phyloP scores from a whole-genome alignment of 2,797 vertebrate species.

The Decapterus maruadsi region DNA sequence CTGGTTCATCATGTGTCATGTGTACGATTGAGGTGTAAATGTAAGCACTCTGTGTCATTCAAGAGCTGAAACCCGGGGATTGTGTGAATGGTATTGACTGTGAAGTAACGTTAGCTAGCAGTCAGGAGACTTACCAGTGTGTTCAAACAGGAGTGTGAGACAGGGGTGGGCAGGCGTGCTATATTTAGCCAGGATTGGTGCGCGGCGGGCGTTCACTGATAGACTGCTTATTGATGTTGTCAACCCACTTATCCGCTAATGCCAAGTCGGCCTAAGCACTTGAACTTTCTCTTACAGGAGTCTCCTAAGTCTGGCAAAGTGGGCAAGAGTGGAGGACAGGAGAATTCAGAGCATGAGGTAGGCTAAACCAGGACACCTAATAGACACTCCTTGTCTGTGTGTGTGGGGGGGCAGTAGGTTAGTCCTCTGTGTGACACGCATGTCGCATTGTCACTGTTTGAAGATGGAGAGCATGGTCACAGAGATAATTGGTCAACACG shows the following conservation, averaged over 20 bases:
- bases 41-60: neutral
- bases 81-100: constrained; percentile 10
- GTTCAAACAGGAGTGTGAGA: constrained; percentile 49
- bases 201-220: constrained; percentile 22
- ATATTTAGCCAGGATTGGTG: constrained; percentile 59
- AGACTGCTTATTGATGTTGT: constrained; percentile 16
- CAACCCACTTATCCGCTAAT: constrained; percentile 4
- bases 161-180: constrained; percentile 49
- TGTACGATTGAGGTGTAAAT: neutral
- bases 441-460: neutral
- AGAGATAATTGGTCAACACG: neutral
- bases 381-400: neutral
- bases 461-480: neutral
- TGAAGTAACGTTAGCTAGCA: constrained; percentile 51
- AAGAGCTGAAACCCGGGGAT: constrained; percentile 21
- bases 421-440: constrained; percentile 5
- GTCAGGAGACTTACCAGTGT: constrained; percentile 47
- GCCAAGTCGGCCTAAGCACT: neutral
- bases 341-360: constrained; percentile 88
- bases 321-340: constrained; percentile 84
- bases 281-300: constrained; percentile 78
- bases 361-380: constrained; percentile 3
- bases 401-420: neutral
- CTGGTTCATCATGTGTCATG: fast-evolving
- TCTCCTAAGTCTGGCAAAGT: constrained; percentile 85